Percentiles rank a stretch among this genome's conserved stretches.
Evolutionary conservation across 2,113 vertebrate genomes (phyloP).

Genomic region (Bagarius yarrelli): DNA sequence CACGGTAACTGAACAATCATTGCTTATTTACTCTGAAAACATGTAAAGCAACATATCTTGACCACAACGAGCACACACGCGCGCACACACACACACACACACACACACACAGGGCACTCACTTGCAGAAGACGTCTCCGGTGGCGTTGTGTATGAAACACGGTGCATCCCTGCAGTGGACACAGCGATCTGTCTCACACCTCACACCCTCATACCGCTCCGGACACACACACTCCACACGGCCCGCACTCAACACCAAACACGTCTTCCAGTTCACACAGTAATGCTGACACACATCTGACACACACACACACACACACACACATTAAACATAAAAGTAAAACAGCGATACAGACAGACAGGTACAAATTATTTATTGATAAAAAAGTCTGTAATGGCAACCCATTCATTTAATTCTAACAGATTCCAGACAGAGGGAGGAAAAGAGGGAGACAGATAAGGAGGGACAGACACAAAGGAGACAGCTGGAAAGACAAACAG

Average conservation of each 20-base stretch:
- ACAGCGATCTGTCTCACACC: conserved; percentile 83
- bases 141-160: conserved; percentile 74
- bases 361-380: too few species aligned
- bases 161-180: conserved; percentile 75
- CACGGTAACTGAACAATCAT: not conserved
- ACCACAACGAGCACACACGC: not conserved
- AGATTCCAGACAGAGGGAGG: not conserved
- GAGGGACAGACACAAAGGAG: not conserved
- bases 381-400: too few species aligned
- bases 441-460: fast-evolving
- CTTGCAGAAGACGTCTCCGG: conserved; percentile 80
- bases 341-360: not conserved
- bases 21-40: not conserved
- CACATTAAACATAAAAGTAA: not conserved
- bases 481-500: not conserved
- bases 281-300: conserved; percentile 84
- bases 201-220: conserved; percentile 74
- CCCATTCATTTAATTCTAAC: too few species aligned
- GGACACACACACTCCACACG: conserved; percentile 80
- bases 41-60: not conserved
- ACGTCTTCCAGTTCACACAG: conserved; percentile 82
- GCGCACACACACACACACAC: conserved; percentile 11
- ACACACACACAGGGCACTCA: conserved; percentile 79
- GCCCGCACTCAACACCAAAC: conserved; percentile 73
- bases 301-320: conserved; percentile 19